Percentiles rank a stretch among this genome's conserved stretches.
These are phyloP conservation scores for Atlantisia rogersi DNA, from an alignment of 2,113 vertebrate species.

Conservation along the genomic window DNA sequence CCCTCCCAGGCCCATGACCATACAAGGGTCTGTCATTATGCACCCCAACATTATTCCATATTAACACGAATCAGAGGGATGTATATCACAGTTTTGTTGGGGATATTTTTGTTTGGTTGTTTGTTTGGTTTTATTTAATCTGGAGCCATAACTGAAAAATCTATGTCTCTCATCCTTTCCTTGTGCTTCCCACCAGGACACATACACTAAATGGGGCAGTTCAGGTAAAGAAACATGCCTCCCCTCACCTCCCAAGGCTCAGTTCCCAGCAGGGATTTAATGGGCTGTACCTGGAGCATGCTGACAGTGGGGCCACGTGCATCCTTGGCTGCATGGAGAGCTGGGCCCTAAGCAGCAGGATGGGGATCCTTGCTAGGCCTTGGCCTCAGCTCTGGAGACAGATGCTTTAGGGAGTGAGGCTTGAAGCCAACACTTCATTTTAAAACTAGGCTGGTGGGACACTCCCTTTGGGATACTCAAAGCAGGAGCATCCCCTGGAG, in stretches of 20 bases:
- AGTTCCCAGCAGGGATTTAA: background rate
- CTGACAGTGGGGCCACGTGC: fast-evolving
- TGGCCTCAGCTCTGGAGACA: background rate
- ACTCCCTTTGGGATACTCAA: background rate
- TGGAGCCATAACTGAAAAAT: background rate
- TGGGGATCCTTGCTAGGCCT: background rate
- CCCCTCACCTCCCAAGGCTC: background rate
- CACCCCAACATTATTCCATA: no score
- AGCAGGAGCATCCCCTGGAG: background rate
- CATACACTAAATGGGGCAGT: background rate
- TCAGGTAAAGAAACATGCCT: background rate
- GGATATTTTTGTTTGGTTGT: no score
- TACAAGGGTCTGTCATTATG: no score
- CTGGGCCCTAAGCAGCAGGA: background rate
- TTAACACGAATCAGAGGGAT: no score
- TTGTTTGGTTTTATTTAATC: background rate
- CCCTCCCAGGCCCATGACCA: no score
- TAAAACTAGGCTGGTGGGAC: background rate
- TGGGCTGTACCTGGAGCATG: fast-evolving
- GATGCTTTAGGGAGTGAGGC: background rate
- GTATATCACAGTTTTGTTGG: no score
- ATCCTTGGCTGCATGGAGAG: fast-evolving
- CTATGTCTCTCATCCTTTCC: background rate
- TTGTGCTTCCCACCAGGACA: background rate
- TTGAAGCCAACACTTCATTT: background rate